These are phyloP conservation scores for Apantesis nais DNA, from an alignment of 2,888 invertebrate genomes.

Conservation along the genomic window DNA sequence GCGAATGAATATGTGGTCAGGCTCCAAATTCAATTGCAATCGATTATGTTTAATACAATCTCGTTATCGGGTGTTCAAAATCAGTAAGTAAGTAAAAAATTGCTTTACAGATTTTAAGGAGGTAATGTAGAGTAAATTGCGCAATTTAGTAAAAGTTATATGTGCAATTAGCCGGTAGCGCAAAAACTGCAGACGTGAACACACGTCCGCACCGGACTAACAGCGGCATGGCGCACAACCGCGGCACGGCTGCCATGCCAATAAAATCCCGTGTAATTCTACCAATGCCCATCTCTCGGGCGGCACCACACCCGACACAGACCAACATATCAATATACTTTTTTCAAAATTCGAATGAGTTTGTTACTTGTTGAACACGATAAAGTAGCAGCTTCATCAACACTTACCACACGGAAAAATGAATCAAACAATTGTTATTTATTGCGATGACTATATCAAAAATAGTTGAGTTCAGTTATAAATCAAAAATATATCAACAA, in stretches of 20 bases:
- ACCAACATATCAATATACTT: slow-evolving; percentile 52
- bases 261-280: slow-evolving; percentile 63
- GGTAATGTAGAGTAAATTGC: slow-evolving; percentile 61
- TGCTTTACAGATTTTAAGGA: slow-evolving; percentile 54
- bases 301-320: slow-evolving; percentile 50
- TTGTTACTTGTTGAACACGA: slow-evolving; percentile 40
- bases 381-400: slow-evolving; percentile 30
- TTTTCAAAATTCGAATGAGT: slow-evolving; percentile 43
- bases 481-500: slow-evolving; percentile 22
- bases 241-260: slow-evolving; percentile 46
- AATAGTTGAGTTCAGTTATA: slow-evolving; percentile 23
- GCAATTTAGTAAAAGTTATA: slow-evolving; percentile 74
- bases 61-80: slow-evolving; percentile 59
- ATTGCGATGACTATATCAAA: slow-evolving; percentile 15
- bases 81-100: slow-evolving; percentile 57
- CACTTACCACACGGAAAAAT: slow-evolving; percentile 19
- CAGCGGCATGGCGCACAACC: slow-evolving; percentile 13
- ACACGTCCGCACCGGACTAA: slow-evolving; percentile 54
- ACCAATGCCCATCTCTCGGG: slow-evolving; percentile 60
- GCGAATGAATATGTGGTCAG: slow-evolving; percentile 41
- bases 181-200: slow-evolving; percentile 69
- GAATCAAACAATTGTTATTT: slow-evolving; percentile 9
- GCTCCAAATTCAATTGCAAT: slow-evolving; percentile 50
- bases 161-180: slow-evolving; percentile 61
- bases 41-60: slow-evolving; percentile 49